A percentile compares a stretch with the other conserved stretches of the same genome.
Conservation (phyloP, 2,797 vertebrate genomes). For the Serranus cabrilla region DNA sequence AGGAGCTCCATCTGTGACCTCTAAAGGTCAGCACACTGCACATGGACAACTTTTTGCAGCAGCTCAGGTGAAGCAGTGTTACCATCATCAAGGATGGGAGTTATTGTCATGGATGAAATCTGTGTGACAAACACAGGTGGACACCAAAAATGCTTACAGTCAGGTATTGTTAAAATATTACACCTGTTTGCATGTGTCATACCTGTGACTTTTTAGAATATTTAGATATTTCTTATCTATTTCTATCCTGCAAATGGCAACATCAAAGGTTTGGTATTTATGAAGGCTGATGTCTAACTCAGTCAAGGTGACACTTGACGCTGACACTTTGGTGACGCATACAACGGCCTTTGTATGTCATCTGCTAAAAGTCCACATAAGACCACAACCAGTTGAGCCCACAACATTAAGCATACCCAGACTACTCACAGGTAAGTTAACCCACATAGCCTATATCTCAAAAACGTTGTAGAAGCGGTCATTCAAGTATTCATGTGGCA, state of each 20-base stretch:
- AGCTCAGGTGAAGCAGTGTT: slow-evolving; percentile 31
- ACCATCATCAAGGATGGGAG: slow-evolving; percentile 22
- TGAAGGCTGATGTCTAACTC: too few species aligned
- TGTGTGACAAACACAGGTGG: background rate
- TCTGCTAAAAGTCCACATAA: too few species aligned
- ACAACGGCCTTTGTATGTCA: too few species aligned
- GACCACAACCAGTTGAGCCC: too few species aligned
- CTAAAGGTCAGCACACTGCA: slow-evolving; percentile 57
- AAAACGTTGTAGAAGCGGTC: too few species aligned
- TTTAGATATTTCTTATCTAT: background rate
- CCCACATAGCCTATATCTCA: too few species aligned
- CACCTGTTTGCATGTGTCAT: background rate
- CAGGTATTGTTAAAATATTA: background rate
- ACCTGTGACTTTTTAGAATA: background rate
- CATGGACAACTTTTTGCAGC: slow-evolving; percentile 46
- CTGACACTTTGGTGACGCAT: too few species aligned
- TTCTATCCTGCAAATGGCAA: background rate
- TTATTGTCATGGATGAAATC: slow-evolving; percentile 6
- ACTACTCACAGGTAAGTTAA: too few species aligned
- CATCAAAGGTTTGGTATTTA: too few species aligned
- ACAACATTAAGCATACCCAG: too few species aligned
- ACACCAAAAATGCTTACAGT: background rate
- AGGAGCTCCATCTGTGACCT: slow-evolving; percentile 71
- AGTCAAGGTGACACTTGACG: too few species aligned
- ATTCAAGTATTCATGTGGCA: too few species aligned